Evolutionary conservation across 92 coral and sea anemone genomes (phyloP), one percentile per base, ranked within the genome.

Genomic region (Palythoa grandis): DNA sequence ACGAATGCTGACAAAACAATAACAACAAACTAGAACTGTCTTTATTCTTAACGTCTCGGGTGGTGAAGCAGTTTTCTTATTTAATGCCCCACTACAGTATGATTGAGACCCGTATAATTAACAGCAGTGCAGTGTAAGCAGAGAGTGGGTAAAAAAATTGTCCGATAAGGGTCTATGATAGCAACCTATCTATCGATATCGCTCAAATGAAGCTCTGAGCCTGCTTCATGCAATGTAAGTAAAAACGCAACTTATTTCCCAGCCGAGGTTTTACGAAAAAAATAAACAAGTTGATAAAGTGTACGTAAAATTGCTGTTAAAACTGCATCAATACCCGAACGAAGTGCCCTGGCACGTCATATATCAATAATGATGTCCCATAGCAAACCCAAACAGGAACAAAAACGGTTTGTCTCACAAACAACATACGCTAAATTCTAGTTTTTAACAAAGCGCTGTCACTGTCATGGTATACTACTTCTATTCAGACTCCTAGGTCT

Each of bases 221-320:
- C 66, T 20, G 6, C 66, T 60, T 14, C 66, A 60, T 60, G 66
- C 66, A 20, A 60, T 60, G 66, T 60, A 60, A 2, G 66, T 60
- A 60, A 60, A 60, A 60, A 60, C 66, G n/a, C 20, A 60, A 60
- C 20, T 60, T 60, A 60, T 14, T 60, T 60, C 20, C 66, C 66
- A 60, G 66, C 66, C 66, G 15, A 60, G 66, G 66, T n/a, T 60
- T 60, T 60, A 60, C 66, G 66, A 54, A 60, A 60, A 60, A 60
- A 60, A 60, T 60, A 16, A 60, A 60, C 66, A 60, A 60, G 66
- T 60, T 60, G 20, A 60, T 60, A 6, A 60, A 14, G 66, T 60
- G 66, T 60, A 60, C 66, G 66, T 60, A 60, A 60, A 60, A 3
- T 1, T 60, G 20, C 15, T 60, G 66, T 60, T 14, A 60, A 60